A percentile compares a stretch with the other conserved stretches of the same genome.
Conservation (phyloP, 1,140 invertebrate species). For the Tetranychus urticae region DNA sequence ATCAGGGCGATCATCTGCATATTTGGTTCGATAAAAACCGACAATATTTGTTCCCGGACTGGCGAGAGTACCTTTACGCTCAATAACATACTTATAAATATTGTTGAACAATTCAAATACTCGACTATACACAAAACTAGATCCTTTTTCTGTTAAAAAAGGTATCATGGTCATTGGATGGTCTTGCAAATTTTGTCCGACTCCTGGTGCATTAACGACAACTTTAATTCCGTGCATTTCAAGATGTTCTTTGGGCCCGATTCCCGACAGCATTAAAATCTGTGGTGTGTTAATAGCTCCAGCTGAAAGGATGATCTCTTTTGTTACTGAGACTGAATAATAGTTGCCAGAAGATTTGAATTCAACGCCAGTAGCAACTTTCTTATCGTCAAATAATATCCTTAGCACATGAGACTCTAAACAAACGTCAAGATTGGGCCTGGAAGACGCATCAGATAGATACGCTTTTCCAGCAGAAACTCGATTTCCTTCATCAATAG, state of each 20-base stretch:
- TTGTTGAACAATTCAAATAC: neutral
- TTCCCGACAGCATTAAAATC: conserved; percentile 8
- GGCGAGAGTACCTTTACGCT: neutral
- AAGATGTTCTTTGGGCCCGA: conserved; percentile 5
- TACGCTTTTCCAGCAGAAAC: conserved; percentile 76
- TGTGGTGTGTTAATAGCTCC: conserved; percentile 32
- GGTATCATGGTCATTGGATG: conserved; percentile 20
- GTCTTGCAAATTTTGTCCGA: conserved; percentile 57
- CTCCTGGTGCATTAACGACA: conserved; percentile 17
- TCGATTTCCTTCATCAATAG: conserved; percentile 46
- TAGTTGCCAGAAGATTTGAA: conserved; percentile 36
- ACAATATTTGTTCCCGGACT: neutral
- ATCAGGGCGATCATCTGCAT: conserved; percentile 65
- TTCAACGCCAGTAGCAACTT: conserved; percentile 47
- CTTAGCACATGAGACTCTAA: conserved; percentile 55
- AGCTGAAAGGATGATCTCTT: conserved; percentile 53
- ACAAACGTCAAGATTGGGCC: conserved; percentile 49
- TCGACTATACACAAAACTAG: neutral
- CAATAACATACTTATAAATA: neutral
- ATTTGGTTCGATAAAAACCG: conserved; percentile 58
- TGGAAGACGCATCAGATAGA: conserved; percentile 47
- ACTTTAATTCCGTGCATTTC: conserved; percentile 22
- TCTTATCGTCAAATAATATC: conserved; percentile 52
- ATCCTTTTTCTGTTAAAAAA: neutral
- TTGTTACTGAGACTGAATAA: conserved; percentile 35